phyloP scores from a whole-genome alignment of 2,888 invertebrate species.

The Aplocera efformata region DNA sequence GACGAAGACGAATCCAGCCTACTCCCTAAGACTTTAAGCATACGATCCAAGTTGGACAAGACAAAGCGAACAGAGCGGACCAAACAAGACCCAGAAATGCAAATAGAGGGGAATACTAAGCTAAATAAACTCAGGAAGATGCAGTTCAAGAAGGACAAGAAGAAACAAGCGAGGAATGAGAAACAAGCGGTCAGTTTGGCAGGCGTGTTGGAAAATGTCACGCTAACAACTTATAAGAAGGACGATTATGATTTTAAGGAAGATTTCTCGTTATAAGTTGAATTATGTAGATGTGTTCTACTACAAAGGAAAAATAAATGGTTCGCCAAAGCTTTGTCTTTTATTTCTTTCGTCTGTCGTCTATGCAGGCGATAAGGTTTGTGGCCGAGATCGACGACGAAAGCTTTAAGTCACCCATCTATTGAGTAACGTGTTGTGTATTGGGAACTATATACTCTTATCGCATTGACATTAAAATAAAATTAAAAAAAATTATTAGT shows the following conservation, averaged over 20 bases:
- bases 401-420: too few species aligned
- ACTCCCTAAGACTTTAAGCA: conserved; percentile 63
- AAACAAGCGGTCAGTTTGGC: conserved; percentile 83
- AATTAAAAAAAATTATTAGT: too few species aligned
- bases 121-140: conserved; percentile 64
- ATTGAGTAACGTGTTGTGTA: too few species aligned
- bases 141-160: conserved; percentile 84
- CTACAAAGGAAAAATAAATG: too few species aligned
- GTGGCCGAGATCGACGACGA: too few species aligned
- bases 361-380: too few species aligned
- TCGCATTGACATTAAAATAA: too few species aligned
- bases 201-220: conserved; percentile 82
- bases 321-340: conserved; percentile 9
- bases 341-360: too few species aligned
- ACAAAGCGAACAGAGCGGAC: conserved; percentile 47
- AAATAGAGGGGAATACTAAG: conserved; percentile 84
- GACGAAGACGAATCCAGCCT: conserved; percentile 71
- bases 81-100: conserved; percentile 83
- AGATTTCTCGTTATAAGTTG: conserved; percentile 67
- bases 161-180: conserved; percentile 75
- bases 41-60: conserved; percentile 60
- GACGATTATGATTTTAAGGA: conserved; percentile 83
- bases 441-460: too few species aligned
- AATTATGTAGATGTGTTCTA: too few species aligned
- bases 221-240: conserved; percentile 57